A percentile compares a stretch with the other conserved stretches of the same genome.
Evolutionary conservation across 2,113 vertebrate species (phyloP).

Genomic region (Phoenicopterus ruber): DNA sequence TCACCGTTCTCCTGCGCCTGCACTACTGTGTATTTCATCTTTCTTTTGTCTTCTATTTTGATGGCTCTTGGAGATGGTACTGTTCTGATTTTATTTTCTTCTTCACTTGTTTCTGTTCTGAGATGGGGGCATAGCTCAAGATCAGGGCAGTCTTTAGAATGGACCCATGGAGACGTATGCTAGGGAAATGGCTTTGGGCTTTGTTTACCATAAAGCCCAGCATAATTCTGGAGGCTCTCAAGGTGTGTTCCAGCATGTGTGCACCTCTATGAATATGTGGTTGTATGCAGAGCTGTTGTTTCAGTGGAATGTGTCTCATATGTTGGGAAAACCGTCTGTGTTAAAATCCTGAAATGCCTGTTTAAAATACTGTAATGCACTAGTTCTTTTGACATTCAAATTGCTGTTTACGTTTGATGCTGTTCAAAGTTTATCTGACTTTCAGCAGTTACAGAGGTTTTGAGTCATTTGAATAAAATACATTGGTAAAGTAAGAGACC

Average conservation of each 20-base stretch:
- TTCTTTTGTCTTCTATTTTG: background rate
- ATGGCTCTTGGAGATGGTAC: background rate
- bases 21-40: background rate
- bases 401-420: slow-evolving; percentile 66
- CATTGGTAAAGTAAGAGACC: slow-evolving; percentile 42
- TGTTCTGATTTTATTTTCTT: background rate
- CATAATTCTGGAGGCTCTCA: fast-evolving
- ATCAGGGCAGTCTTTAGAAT: background rate
- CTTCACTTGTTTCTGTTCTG: background rate
- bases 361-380: slow-evolving; percentile 33
- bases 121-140: background rate
- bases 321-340: background rate
- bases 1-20: fast-evolving
- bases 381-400: slow-evolving; percentile 47
- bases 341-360: background rate
- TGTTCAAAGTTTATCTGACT: slow-evolving; percentile 74
- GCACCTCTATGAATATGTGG: fast-evolving
- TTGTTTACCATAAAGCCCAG: background rate
- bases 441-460: slow-evolving; percentile 70
- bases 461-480: slow-evolving; percentile 66
- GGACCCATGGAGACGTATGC: background rate
- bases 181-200: background rate
- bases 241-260: fast-evolving
- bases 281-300: background rate
- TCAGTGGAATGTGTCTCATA: background rate